A percentile compares a stretch with the other conserved stretches of the same genome.
phyloP scores from a whole-genome alignment of 2,797 vertebrate species.

The Selene dorsalis region DNA sequence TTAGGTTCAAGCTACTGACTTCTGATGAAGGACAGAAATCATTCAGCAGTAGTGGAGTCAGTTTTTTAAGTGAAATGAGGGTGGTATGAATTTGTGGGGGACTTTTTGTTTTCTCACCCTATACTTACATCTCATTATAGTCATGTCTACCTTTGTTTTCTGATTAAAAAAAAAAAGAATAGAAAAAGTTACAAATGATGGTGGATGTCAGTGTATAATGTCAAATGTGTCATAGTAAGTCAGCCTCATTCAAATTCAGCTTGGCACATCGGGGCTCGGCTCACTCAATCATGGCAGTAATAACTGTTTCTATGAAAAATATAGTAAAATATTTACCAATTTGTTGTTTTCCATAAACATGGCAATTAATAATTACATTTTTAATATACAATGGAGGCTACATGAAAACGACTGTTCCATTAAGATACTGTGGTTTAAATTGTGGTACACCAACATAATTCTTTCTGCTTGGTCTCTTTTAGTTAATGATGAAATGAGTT shows the following conservation, averaged over 20 bases:
- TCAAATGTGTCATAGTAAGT: not conserved
- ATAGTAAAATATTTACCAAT: not conserved
- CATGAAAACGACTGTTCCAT: not conserved
- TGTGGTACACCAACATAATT: not conserved
- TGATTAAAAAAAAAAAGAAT: too few relatives aligned
- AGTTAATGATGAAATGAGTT: not conserved
- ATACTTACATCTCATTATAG: not conserved
- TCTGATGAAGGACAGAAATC: not conserved
- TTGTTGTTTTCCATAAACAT: not conserved
- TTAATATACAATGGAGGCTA: not conserved
- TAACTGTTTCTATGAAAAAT: not conserved
- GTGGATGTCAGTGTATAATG: not conserved
- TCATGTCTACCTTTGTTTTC: not conserved
- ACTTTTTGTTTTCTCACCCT: not conserved
- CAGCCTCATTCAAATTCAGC: not conserved
- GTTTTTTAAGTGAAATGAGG: not conserved
- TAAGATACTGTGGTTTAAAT: not conserved
- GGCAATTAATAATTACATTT: not conserved
- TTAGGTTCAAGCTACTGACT: not conserved
- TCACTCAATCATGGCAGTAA: conserved; percentile 5
- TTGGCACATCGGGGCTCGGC: not conserved
- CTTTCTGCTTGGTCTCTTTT: not conserved
- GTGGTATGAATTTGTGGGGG: not conserved
- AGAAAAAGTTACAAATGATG: not conserved
- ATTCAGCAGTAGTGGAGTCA: too few relatives aligned